Percentiles rank a stretch among this genome's conserved stretches.
These are phyloP conservation scores for Enteromius anoplus DNA, from an alignment of 2,797 vertebrate species.

Conservation along the genomic window DNA sequence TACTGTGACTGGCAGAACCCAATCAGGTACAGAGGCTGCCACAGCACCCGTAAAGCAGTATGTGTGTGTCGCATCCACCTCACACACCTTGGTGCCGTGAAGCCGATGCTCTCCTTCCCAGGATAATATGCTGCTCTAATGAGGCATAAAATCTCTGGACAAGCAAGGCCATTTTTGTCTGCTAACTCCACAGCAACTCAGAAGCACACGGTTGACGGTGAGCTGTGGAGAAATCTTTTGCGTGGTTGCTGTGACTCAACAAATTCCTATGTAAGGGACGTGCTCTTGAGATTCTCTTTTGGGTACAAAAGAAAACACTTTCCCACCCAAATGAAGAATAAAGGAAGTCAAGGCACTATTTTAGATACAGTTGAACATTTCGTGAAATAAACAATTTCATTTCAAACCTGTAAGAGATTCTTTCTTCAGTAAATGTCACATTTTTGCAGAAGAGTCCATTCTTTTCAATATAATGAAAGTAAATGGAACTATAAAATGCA, in stretches of 20 bases:
- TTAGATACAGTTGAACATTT: neutral
- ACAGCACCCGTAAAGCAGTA: slow-evolving; percentile 6
- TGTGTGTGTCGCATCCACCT: slow-evolving; percentile 15
- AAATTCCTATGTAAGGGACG: slow-evolving; percentile 13
- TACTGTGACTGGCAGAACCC: slow-evolving; percentile 4
- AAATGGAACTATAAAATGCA: neutral
- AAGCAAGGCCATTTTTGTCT: slow-evolving; percentile 25
- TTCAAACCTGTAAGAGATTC: neutral
- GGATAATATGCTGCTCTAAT: slow-evolving; percentile 52
- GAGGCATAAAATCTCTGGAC: slow-evolving; percentile 55
- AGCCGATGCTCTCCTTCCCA: slow-evolving; percentile 17
- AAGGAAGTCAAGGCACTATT: neutral
- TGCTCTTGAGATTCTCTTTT: slow-evolving; percentile 13
- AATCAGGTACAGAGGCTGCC: slow-evolving; percentile 1
- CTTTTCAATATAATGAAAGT: neutral
- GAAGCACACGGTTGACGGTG: neutral
- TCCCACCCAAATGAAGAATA: neutral
- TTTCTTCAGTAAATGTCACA: neutral
- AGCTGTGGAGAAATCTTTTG: slow-evolving; percentile 16
- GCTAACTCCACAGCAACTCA: slow-evolving; percentile 32
- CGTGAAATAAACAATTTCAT: neutral
- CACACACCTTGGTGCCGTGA: slow-evolving; percentile 17
- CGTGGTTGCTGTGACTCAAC: slow-evolving; percentile 15
- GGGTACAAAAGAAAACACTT: neutral
- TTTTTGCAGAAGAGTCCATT: neutral